Evolutionary conservation across 2,113 vertebrate genomes (phyloP).

Genomic region (Nestor notabilis): DNA sequence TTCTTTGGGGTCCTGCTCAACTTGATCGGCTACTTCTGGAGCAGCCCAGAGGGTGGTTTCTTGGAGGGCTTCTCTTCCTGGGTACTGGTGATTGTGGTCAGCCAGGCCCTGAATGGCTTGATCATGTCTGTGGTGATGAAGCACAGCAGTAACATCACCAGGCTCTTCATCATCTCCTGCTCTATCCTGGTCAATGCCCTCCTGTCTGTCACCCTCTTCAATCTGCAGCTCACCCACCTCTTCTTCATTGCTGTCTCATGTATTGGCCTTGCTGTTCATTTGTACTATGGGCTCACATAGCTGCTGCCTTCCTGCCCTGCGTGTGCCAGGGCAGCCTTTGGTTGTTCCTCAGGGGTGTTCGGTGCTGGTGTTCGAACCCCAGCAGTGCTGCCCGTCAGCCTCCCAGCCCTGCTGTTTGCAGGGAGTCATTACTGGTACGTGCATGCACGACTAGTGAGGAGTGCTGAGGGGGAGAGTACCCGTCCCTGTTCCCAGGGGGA

Average conservation of each 20-base stretch:
- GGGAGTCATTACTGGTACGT: not conserved
- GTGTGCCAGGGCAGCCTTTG: fast-evolving
- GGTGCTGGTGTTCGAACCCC: not conserved
- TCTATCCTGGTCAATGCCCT: constrained; percentile 90
- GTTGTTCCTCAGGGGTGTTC: not conserved
- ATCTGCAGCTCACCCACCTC: constrained; percentile 84
- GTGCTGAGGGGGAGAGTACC: not conserved
- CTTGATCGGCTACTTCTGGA: constrained; percentile 70
- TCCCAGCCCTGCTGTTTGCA: fast-evolving
- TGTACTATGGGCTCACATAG: constrained; percentile 84
- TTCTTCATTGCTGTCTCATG: constrained; percentile 82
- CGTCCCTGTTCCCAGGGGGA: not conserved
- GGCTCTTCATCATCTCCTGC: constrained; percentile 93
- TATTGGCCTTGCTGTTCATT: constrained; percentile 83
- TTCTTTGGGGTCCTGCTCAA: constrained; percentile 88
- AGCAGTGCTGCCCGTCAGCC: fast-evolving
- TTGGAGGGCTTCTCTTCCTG: constrained; percentile 84
- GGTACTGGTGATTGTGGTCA: constrained; percentile 82
- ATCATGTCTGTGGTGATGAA: constrained; percentile 95
- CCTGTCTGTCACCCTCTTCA: constrained; percentile 82
- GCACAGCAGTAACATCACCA: constrained; percentile 91
- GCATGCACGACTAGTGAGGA: not conserved
- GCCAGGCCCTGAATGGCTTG: constrained; percentile 89
- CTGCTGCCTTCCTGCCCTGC: not conserved
- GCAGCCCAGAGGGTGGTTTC: constrained; percentile 62